Evolutionary conservation across 1,140 invertebrate genomes (phyloP), one percentile per base, ranked within the genome.

Genomic region (Chymomyza costata): DNA sequence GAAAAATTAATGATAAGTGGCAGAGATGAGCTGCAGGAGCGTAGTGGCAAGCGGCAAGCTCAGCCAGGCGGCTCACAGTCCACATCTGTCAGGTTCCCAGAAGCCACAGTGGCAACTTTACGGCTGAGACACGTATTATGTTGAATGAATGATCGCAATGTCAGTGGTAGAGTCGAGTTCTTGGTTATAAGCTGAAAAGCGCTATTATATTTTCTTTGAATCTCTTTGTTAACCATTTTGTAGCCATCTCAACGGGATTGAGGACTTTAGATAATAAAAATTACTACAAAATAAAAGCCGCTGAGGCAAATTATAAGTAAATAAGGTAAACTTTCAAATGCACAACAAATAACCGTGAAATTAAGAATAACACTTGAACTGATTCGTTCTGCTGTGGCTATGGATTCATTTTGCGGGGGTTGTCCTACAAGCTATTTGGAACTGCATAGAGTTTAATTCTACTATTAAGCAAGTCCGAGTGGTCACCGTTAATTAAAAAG

Each of bases 1-100:
- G 73, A 80, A 78, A 81, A 78, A 82, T 82, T 82, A 82, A 82
- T 82, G 76, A 82, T 82, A 82, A 82, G 70, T 78, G 66, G 61
- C 66, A 59, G 53, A 32, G 39, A 28, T 19, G 32, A n/a, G 28
- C 19, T 8, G 11, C 7, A n/a, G 16, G 39, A 19, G 18, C 39
- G 10, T 10, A 31, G 50, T 38, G 32, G 40, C 47, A 46, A 38
- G 43, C 53, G 35, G 32, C 38, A 34, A 49, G 32, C 18, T 2
- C 6, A 30, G 6, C 5, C 16, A 40, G 49, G 52, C 49, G 41
- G 40, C 58, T 66, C 28, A 44, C 11, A 53, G 34, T 53, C n/a
- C 18, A 14, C 66, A 82, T 63, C 65, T 81, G 76, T 13, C n/a
- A 8, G 19, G 8, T 81, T 70, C 58, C 51, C 70, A 76, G 61